phyloP scores from a whole-genome alignment of 1,140 invertebrate genomes.

The Aphidius gifuensis region DNA sequence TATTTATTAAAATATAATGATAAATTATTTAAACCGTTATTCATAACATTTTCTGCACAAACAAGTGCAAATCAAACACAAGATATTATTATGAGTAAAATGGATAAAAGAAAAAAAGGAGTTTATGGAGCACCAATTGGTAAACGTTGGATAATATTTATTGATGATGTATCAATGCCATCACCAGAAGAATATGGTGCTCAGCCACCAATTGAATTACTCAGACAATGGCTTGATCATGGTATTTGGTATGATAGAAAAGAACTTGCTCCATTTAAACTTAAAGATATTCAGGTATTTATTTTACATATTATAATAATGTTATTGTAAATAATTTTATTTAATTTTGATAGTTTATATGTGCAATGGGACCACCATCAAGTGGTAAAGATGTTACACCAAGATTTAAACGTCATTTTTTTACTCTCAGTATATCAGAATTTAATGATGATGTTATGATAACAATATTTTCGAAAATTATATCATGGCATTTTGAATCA shows the following conservation, averaged over 20 bases:
- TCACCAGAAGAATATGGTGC: slow-evolving; percentile 83
- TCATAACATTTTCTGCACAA: slow-evolving; percentile 92
- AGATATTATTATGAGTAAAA: slow-evolving; percentile 93
- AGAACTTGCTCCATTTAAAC: slow-evolving; percentile 76
- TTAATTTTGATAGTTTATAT: slow-evolving; percentile 57
- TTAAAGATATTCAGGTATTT: slow-evolving; percentile 74
- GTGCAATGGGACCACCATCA: slow-evolving; percentile 84
- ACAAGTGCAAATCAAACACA: slow-evolving; percentile 94
- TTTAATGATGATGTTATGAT: slow-evolving; percentile 83
- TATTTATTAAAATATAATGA: slow-evolving; percentile 81
- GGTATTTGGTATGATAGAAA: slow-evolving; percentile 89
- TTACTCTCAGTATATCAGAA: slow-evolving; percentile 85
- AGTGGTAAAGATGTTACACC: slow-evolving; percentile 82
- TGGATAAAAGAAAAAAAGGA: slow-evolving; percentile 88
- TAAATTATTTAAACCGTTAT: slow-evolving; percentile 76
- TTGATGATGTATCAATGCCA: slow-evolving; percentile 94
- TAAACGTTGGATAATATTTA: slow-evolving; percentile 63
- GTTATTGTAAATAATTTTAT: too few relatives aligned
- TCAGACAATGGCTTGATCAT: slow-evolving; percentile 91
- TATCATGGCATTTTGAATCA: slow-evolving; percentile 88
- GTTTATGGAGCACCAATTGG: slow-evolving; percentile 37
- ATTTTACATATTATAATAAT: too few relatives aligned
- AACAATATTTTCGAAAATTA: slow-evolving; percentile 86
- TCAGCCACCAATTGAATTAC: slow-evolving; percentile 88
- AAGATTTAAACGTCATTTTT: slow-evolving; percentile 90